Percentiles rank a stretch among this genome's conserved stretches.
These are phyloP conservation scores for Apis mellifera DNA, from an alignment of 1,140 invertebrate species.

Conservation along the genomic window DNA sequence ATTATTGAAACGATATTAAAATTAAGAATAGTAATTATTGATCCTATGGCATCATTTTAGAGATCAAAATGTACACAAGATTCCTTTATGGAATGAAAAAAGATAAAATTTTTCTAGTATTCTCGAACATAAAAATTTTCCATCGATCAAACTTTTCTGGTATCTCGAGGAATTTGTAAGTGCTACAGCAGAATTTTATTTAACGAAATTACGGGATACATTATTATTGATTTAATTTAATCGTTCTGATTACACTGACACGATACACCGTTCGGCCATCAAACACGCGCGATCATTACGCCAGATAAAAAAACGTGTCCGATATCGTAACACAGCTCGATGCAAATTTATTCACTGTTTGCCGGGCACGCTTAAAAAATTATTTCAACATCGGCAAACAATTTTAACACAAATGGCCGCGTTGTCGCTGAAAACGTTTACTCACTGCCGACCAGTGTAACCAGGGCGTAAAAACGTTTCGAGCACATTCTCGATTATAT, in stretches of 20 bases:
- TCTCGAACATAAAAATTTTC: no score
- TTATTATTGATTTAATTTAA: conserved; percentile 39
- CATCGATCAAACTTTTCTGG: neutral
- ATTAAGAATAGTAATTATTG: no score
- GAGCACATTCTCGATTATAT: neutral
- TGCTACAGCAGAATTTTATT: conserved; percentile 5
- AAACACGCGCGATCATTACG: conserved; percentile 38
- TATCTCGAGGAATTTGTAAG: neutral
- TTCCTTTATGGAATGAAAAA: no score
- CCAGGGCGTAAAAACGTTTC: neutral
- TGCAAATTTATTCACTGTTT: conserved; percentile 38
- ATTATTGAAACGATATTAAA: no score
- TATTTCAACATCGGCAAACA: conserved; percentile 35
- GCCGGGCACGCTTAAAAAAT: conserved; percentile 34
- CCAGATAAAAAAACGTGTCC: conserved; percentile 37
- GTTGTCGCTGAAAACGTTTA: conserved; percentile 19
- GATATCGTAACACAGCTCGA: conserved; percentile 25
- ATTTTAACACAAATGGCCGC: conserved; percentile 6
- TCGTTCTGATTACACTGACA: conserved; percentile 32
- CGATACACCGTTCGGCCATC: conserved; percentile 23
- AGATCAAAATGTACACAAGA: no score
- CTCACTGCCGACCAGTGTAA: conserved; percentile 6
- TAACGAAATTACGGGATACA: conserved; percentile 26
- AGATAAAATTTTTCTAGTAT: no score
- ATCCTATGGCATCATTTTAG: no score